Conservation (phyloP, 2,888 invertebrate genomes). For the Agrotis ipsilon region DNA sequence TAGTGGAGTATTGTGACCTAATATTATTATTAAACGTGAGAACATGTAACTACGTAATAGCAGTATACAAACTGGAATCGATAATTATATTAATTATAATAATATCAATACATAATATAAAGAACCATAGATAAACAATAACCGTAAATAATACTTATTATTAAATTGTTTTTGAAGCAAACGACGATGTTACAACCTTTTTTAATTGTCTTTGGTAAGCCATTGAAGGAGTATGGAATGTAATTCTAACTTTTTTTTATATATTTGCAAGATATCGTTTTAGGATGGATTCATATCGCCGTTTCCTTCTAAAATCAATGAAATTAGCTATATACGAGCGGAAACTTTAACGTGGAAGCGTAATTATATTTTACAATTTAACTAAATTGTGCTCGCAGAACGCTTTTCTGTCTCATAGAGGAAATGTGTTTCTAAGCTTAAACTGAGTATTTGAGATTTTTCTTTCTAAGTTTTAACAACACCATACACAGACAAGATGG, state of each 20-base stretch:
- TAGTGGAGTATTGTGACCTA: slow-evolving; percentile 64
- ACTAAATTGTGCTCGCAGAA: slow-evolving; percentile 74
- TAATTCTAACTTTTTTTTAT: neutral
- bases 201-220: slow-evolving; percentile 41
- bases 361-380: slow-evolving; percentile 63
- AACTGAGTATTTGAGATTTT: slow-evolving; percentile 55
- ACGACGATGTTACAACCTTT: slow-evolving; percentile 12
- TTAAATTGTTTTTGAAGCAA: slow-evolving; percentile 44
- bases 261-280: neutral
- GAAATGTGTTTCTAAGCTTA: slow-evolving; percentile 28
- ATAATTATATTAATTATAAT: slow-evolving; percentile 26
- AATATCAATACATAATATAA: slow-evolving; percentile 48
- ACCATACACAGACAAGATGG: neutral
- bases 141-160: slow-evolving; percentile 55
- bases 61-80: slow-evolving; percentile 52
- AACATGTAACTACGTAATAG: slow-evolving; percentile 53
- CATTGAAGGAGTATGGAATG: slow-evolving; percentile 46
- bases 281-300: neutral
- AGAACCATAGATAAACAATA: slow-evolving; percentile 49
- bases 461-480: slow-evolving; percentile 18
- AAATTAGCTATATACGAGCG: slow-evolving; percentile 28
- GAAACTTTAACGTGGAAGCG: slow-evolving; percentile 50
- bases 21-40: slow-evolving; percentile 56
- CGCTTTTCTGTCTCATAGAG: slow-evolving; percentile 43
- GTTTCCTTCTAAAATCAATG: slow-evolving; percentile 41